Evolutionary conservation across 1,140 invertebrate species (phyloP).

Genomic region (Periplaneta americana): DNA sequence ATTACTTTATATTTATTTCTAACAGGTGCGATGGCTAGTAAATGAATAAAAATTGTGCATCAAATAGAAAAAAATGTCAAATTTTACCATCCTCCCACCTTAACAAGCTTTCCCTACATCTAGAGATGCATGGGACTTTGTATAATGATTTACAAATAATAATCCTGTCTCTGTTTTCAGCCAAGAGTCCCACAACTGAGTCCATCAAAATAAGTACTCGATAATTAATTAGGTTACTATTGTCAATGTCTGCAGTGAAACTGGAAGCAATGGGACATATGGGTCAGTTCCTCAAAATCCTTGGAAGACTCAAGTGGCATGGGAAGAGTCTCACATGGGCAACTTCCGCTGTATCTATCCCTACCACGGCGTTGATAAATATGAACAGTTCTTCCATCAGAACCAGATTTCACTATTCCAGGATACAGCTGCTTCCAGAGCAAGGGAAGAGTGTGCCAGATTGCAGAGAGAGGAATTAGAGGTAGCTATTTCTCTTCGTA

Average conservation of each 20-base stretch:
- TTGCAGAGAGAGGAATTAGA: constrained; percentile 42
- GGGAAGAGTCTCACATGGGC: constrained; percentile 72
- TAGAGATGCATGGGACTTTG: no score
- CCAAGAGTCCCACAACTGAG: no score
- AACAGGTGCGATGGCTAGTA: no score
- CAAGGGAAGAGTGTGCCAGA: constrained; percentile 59
- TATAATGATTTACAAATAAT: no score
- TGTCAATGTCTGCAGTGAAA: not conserved
- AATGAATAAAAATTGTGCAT: no score
- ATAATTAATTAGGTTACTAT: no score
- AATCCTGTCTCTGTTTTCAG: no score
- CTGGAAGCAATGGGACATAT: not conserved
- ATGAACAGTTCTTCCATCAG: constrained; percentile 67
- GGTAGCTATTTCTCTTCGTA: constrained; percentile 6
- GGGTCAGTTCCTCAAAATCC: constrained; percentile 23
- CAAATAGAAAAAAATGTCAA: no score
- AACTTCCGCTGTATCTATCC: constrained; percentile 61
- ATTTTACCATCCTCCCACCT: no score
- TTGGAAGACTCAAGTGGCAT: constrained; percentile 56
- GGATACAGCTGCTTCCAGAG: constrained; percentile 70
- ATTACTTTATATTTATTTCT: no score
- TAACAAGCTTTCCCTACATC: no score
- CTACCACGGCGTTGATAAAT: constrained; percentile 42
- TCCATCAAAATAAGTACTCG: no score
- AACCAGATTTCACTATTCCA: constrained; percentile 65